phyloP scores from a whole-genome alignment of 2,797 vertebrate species.

The Schizopygopsis pylzovi region DNA sequence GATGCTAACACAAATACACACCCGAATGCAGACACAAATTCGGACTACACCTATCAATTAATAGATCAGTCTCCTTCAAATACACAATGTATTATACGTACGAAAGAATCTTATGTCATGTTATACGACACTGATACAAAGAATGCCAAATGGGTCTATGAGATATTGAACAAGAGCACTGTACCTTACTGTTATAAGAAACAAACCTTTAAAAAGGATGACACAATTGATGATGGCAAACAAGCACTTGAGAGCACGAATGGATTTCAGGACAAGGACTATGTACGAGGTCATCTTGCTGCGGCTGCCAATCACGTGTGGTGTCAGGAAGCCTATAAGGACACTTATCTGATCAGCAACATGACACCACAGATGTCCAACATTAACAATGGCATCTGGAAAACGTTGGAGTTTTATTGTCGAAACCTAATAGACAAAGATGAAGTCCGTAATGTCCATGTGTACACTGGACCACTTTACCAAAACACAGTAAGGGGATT shows the following conservation, averaged over 20 bases:
- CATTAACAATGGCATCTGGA: background rate
- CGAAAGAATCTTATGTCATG: too few relatives aligned
- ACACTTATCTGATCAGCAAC: background rate
- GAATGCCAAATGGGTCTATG: background rate
- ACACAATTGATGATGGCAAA: too few relatives aligned
- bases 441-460: background rate
- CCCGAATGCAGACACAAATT: too few relatives aligned
- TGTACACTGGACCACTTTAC: background rate
- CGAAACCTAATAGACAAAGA: background rate
- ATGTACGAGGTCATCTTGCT: too few relatives aligned
- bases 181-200: too few relatives aligned
- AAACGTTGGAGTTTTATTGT: background rate
- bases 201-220: too few relatives aligned
- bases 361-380: background rate
- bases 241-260: too few relatives aligned
- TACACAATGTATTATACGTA: background rate
- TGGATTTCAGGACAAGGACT: too few relatives aligned
- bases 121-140: background rate
- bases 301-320: too few relatives aligned
- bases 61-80: background rate
- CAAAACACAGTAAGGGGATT: too few relatives aligned
- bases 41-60: background rate
- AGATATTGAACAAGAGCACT: background rate
- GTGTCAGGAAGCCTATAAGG: background rate
- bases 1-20: too few relatives aligned